Evolutionary conservation across 2,888 invertebrate species (phyloP), one percentile per base, ranked within the genome.

Genomic region (Drosophila crucigera): DNA sequence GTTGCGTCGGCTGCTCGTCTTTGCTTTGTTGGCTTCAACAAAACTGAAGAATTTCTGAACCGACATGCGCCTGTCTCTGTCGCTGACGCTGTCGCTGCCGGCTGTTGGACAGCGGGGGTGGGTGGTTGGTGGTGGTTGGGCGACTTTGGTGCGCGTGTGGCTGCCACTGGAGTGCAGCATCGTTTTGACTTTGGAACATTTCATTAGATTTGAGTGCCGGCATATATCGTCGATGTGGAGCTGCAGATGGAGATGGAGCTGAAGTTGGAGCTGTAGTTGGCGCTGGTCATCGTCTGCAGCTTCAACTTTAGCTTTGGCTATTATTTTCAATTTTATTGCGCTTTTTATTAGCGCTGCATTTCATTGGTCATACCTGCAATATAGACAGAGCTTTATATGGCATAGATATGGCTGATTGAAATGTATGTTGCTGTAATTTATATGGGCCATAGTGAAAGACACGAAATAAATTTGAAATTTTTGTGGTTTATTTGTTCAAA

Each of bases 181-280:
- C 89, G 79, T 85, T 83, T 86, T 78, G 80, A 80, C 76, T 86
- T 83, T 84, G 80, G 83, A 90, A 90, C 89, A 89, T 89, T 89
- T 90, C 90, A 89, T 89, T 89, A 90, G 87, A 90, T 90, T 90
- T 90, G 87, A 90, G 89, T 88, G 89, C 87, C 88, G 82, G 89
- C 83, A 88, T 90, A 88, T 82, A 85, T 90, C 76, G 85, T 84
- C 77, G 61, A 80, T 80, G 81, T 70, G 64, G 62, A 63, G 35
- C 58, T 62, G 55, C 16, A 39, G 55, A 22, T 56, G 37, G n/a
- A 55, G 28, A 1, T 50, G 19, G 19, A 50, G 49, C 19, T 22
- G 47, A 11, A 47, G 47, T 14, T 49, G 49, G 4, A 16, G 33
- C 2, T 31, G 11, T 0, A 41, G 56, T 16, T 66, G 65, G 49